Evolutionary conservation across 2,888 invertebrate genomes (phyloP).

Genomic region (Scaptomyza cyrtandrae): DNA sequence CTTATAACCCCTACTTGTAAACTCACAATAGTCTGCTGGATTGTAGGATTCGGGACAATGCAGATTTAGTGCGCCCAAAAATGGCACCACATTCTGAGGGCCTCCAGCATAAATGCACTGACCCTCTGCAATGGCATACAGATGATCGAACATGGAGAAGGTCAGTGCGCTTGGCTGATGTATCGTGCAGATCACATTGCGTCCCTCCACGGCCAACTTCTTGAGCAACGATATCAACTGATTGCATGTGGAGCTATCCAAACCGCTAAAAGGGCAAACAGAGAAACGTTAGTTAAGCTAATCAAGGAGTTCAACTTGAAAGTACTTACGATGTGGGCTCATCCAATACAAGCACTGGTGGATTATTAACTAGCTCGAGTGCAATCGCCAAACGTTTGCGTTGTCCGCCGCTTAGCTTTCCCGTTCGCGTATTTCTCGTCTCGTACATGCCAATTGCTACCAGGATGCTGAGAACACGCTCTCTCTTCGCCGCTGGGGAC

Average conservation of each 20-base stretch:
- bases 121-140: slow-evolving; percentile 93
- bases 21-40: slow-evolving; percentile 95
- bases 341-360: slow-evolving; percentile 96
- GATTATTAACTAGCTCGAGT: slow-evolving; percentile 95
- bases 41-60: slow-evolving; percentile 95
- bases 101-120: slow-evolving; percentile 92
- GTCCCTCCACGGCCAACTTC: slow-evolving; percentile 91
- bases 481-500: slow-evolving; percentile 87
- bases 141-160: slow-evolving; percentile 94
- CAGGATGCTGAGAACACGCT: slow-evolving; percentile 91
- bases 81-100: slow-evolving; percentile 90
- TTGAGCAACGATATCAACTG: slow-evolving; percentile 93
- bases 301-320: neutral
- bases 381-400: slow-evolving; percentile 95
- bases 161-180: slow-evolving; percentile 96
- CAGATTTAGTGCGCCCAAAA: slow-evolving; percentile 89
- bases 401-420: slow-evolving; percentile 94
- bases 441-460: slow-evolving; percentile 90
- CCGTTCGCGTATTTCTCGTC: slow-evolving; percentile 88
- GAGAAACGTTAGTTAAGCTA: neutral
- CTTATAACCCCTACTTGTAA: too few species aligned
- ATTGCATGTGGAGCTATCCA: slow-evolving; percentile 92
- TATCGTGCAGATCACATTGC: slow-evolving; percentile 94
- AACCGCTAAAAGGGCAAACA: slow-evolving; percentile 86
- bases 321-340: slow-evolving; percentile 94